Evolutionary conservation across 2,888 invertebrate species (phyloP).

Genomic region (Branchellion lobata): DNA sequence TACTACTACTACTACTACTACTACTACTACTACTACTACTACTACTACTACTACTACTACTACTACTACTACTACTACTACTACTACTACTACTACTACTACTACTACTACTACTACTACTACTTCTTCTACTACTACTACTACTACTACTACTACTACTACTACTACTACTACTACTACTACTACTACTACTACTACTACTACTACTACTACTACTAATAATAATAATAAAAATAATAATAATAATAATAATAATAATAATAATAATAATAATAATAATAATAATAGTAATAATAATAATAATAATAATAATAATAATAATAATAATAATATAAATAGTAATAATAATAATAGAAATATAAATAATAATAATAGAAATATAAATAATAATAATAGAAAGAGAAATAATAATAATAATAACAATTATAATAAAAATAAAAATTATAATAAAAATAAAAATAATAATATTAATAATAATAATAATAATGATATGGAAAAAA

Average conservation of each 20-base stretch:
- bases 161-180: not conserved
- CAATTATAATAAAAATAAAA: no score
- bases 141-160: not conserved
- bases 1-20: not conserved
- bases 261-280: not conserved
- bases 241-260: conserved; percentile 7
- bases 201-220: not conserved
- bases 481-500: no score
- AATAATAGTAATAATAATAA: not conserved
- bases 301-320: no score
- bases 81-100: conserved; percentile 4
- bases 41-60: not conserved
- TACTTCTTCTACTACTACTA: conserved; percentile 10
- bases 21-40: not conserved
- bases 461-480: no score
- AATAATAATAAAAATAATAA: not conserved
- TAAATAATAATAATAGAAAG: no score
- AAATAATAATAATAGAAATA: no score
- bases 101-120: conserved; percentile 7
- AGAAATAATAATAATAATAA: no score
- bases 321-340: no score
- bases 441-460: no score
- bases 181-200: not conserved
- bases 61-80: not conserved
- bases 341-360: no score